Evolutionary conservation across 2,888 invertebrate genomes (phyloP), one percentile per base, ranked within the genome.

Genomic region (Trissoscelio sp.): DNA sequence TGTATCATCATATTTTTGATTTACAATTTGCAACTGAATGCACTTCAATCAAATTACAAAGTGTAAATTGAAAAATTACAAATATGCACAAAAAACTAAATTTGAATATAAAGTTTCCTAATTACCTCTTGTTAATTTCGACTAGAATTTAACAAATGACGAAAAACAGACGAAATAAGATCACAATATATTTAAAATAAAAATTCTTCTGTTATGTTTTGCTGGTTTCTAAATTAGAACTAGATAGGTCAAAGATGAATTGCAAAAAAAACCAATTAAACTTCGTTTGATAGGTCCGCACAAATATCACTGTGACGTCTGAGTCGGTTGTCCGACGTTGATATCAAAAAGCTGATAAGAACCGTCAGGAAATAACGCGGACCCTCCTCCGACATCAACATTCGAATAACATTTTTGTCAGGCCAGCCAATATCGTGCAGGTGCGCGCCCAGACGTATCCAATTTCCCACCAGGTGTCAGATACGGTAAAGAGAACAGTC

Each of bases 401-500:
- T 64, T 64, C 42, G 28, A 22, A 37, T 31, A 66, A 58, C 74
- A 66, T 66, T 57, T 73, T 74, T 74, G 64, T 48, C 66, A 46
- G 66, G 22, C 18, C 51, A 62, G 69, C 39, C 67, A 67, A 78
- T 78, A 70, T 48, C 69, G 77, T 64, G 53, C 62, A 77, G 67
- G 75, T 67, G 55, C 55, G 28, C 20, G 60, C 28, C 46, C 34
- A 77, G 69, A 77, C 69, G 69, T 78, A 64, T 77, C 77, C 62
- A 34, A 78, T 78, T 78, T 70, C 78, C 57, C 70, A 78, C 70
- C 57, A 70, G 70, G 78, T 78, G 78, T 78, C 78, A 78, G 57
- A 64, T 69, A 77, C 69, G 42, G 67, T 53, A 31, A 75, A 75
- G 48, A 60, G 67, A 77, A 42, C 62, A 62, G 73, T 62, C 73